A percentile compares a stretch with the other conserved stretches of the same genome.
Conservation (phyloP, 2,797 vertebrate genomes). For the Pipistrellus nathusii region DNA sequence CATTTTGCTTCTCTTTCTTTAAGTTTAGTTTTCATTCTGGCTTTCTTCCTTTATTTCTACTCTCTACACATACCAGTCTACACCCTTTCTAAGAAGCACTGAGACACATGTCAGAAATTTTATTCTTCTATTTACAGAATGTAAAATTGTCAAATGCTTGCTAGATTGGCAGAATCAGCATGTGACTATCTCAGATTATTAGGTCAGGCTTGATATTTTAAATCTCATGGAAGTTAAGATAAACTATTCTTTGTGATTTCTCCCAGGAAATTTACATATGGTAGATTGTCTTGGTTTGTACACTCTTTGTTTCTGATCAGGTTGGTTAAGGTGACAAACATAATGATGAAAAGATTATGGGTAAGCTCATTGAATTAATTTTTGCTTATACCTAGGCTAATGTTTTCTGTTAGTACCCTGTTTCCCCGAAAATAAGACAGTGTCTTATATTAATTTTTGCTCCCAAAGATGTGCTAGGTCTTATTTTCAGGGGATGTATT, state of each 20-base stretch:
- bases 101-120: not conserved
- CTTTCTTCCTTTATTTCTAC: conserved; percentile 28
- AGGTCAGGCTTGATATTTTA: not conserved
- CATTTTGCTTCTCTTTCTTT: not conserved
- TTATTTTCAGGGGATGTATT: too few relatives aligned
- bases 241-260: not conserved
- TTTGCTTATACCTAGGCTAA: not conserved
- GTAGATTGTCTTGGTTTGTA: not conserved
- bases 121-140: not conserved
- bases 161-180: not conserved
- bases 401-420: not conserved
- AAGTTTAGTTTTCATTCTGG: conserved; percentile 41
- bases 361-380: not conserved
- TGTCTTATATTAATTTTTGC: too few relatives aligned
- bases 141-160: not conserved
- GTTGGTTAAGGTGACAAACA: not conserved
- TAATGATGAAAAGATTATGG: not conserved
- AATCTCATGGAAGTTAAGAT: not conserved
- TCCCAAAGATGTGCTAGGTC: too few relatives aligned
- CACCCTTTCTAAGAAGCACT: not conserved
- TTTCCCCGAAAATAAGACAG: too few relatives aligned
- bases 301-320: not conserved
- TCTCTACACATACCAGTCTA: not conserved
- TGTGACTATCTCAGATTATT: not conserved
- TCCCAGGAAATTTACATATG: not conserved